A percentile compares a stretch with the other conserved stretches of the same genome.
Evolutionary conservation across 2,797 vertebrate species (phyloP).

Genomic region (Diplodus sargus): DNA sequence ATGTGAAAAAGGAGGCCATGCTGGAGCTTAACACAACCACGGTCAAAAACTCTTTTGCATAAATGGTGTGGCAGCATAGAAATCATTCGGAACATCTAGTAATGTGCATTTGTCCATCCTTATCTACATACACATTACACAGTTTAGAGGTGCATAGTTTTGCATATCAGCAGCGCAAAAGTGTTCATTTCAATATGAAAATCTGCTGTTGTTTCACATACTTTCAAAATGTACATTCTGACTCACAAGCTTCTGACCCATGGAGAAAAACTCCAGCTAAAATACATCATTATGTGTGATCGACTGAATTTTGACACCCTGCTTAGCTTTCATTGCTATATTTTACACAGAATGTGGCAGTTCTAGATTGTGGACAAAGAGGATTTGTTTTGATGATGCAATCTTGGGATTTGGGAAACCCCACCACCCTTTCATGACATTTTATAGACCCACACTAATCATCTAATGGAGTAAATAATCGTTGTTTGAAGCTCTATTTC

Average conservation of each 20-base stretch:
- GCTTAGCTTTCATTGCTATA: neutral
- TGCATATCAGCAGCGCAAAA: neutral
- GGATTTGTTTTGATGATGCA: too few species aligned
- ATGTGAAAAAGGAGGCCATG: constrained; percentile 11
- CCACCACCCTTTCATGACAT: too few species aligned
- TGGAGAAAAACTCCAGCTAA: neutral
- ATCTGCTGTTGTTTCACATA: neutral
- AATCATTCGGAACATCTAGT: neutral
- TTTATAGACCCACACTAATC: too few species aligned
- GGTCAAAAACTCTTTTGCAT: neutral
- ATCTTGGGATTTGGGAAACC: too few species aligned
- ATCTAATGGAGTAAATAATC: too few species aligned
- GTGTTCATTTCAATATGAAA: constrained; percentile 26
- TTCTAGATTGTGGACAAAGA: neutral
- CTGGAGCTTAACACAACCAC: neutral
- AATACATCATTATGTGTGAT: neutral
- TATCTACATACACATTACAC: neutral
- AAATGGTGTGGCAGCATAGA: too few species aligned
- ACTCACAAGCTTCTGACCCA: neutral
- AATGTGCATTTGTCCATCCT: neutral
- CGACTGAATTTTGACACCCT: neutral
- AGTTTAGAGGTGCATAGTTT: neutral
- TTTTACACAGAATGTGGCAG: neutral
- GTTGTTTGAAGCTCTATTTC: too few species aligned
- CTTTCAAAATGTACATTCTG: constrained; percentile 4